Evolutionary conservation across 2,888 invertebrate genomes (phyloP).

Genomic region (Drosophila fulvimacula): DNA sequence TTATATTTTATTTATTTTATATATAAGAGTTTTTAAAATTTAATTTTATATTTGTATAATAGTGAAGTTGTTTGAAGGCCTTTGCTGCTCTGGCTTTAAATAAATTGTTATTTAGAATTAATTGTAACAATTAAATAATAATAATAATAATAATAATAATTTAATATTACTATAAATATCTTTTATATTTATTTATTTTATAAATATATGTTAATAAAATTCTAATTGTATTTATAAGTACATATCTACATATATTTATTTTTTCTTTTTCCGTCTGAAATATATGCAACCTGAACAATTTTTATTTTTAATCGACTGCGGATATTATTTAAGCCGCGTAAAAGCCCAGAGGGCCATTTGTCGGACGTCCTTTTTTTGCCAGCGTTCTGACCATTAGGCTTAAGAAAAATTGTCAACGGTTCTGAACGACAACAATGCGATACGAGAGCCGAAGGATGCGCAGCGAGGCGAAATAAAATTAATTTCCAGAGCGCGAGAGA

Average conservation of each 20-base stretch:
- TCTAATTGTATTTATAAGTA: not conserved
- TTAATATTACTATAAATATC: too few relatives aligned
- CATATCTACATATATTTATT: not conserved
- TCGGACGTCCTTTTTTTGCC: slow-evolving; percentile 7
- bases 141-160: too few relatives aligned
- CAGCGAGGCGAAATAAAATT: slow-evolving; percentile 69
- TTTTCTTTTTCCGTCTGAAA: not conserved
- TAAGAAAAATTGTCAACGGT: slow-evolving; percentile 58
- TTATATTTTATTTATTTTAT: too few relatives aligned
- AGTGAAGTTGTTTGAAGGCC: too few relatives aligned
- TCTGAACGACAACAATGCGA: slow-evolving; percentile 35
- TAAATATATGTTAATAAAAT: not conserved
- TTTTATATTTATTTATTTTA: too few relatives aligned
- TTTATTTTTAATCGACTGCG: slow-evolving; percentile 27
- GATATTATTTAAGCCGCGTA: slow-evolving; percentile 15
- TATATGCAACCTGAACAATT: slow-evolving; percentile 5
- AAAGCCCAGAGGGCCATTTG: slow-evolving; percentile 26
- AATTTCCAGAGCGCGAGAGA: slow-evolving; percentile 67
- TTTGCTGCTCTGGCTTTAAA: too few relatives aligned
- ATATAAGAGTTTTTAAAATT: too few relatives aligned
- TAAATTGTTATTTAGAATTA: too few relatives aligned
- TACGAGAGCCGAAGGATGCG: slow-evolving; percentile 42
- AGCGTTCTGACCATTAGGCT: slow-evolving; percentile 44
- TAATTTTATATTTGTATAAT: too few relatives aligned
- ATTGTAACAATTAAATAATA: too few relatives aligned